These are phyloP conservation scores for Pheosia gnoma DNA, from an alignment of 2,888 invertebrate genomes.

Conservation along the genomic window DNA sequence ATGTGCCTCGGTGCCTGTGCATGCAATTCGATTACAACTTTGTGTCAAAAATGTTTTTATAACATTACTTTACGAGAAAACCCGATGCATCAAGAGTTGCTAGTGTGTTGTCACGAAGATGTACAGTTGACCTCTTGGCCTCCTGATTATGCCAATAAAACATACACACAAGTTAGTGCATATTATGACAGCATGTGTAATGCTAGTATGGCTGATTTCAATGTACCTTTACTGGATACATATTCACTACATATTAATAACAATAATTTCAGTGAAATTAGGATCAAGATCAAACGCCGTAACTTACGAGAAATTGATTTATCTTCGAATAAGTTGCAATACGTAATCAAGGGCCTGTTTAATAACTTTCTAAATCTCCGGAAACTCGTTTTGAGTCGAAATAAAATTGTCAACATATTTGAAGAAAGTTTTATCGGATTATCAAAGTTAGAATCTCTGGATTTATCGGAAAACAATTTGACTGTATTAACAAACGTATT, in stretches of 20 bases:
- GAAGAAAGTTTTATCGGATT: conserved; percentile 85
- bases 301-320: conserved; percentile 84
- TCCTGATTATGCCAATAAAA: conserved; percentile 62
- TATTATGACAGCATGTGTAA: conserved; percentile 59
- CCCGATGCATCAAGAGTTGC: conserved; percentile 47
- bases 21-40: conserved; percentile 54
- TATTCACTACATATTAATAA: conserved; percentile 63
- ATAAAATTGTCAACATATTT: conserved; percentile 84
- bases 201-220: conserved; percentile 53
- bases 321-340: conserved; percentile 83
- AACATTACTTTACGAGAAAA: conserved; percentile 66
- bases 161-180: conserved; percentile 58
- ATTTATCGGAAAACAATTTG: conserved; percentile 88
- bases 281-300: conserved; percentile 57
- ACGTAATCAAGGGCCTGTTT: conserved; percentile 80
- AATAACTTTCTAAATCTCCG: conserved; percentile 83
- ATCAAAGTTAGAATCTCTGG: conserved; percentile 86
- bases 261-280: conserved; percentile 62
- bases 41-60: conserved; percentile 67
- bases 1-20: conserved; percentile 63
- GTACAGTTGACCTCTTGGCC: conserved; percentile 47
- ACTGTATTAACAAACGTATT: conserved; percentile 84
- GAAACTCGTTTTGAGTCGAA: conserved; percentile 88
- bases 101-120: conserved; percentile 65
- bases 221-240: conserved; percentile 60